Base-by-base conservation (phyloP, 2,888 invertebrate species). In the Alloscopus bannaensis region DNA sequence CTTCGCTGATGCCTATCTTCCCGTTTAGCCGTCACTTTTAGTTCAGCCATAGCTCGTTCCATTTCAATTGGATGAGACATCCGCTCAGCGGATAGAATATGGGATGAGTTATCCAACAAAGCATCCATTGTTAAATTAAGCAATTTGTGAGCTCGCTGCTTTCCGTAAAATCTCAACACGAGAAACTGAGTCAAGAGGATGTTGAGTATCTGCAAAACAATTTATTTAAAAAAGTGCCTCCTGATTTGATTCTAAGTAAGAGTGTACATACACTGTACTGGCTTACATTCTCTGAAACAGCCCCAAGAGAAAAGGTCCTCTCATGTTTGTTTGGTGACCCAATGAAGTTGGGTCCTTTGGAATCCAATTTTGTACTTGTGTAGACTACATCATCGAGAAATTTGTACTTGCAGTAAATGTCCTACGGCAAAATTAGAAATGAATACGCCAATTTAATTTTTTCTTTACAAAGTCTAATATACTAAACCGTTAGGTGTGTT, bases 341-440 rank as follows among this genome's bases (percentile, higher is more conserved):
- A 13, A 47, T 62, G 26, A 70, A 42, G 28, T 59, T 70, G 3
- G 68, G 36, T 22, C 55, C 3, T 57, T 62, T 77, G 0, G 64
- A 60, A 47, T 81, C 81, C 20, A 81, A 55, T 31, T 62, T 66
- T 52, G 50, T 52, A 8, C 62, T 81, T n/a, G n/a, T n/a, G n/a
- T n/a, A n/a, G 3, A 62, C 40, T 1, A 60, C 42, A 8, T 45
- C 52, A 0, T 47, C 57, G 4, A 72, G 50, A 57, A 81, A 76
- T 42, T 71, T 71, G 68, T 81, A 81, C 40, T 76, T 81, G 72
- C 72, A 77, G 28, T 70, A 75, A 31, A 81, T 66, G 8, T 81
- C 81, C 81, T 81, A n/a, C 2, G 11, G 50, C 24, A 60, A 29
- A 4, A 70, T 40, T 26, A n/a, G 47, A 47, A 11, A 45, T 42